These are phyloP conservation scores for Eupithecia dodoneata DNA, from an alignment of 2,888 invertebrate species.

Conservation along the genomic window DNA sequence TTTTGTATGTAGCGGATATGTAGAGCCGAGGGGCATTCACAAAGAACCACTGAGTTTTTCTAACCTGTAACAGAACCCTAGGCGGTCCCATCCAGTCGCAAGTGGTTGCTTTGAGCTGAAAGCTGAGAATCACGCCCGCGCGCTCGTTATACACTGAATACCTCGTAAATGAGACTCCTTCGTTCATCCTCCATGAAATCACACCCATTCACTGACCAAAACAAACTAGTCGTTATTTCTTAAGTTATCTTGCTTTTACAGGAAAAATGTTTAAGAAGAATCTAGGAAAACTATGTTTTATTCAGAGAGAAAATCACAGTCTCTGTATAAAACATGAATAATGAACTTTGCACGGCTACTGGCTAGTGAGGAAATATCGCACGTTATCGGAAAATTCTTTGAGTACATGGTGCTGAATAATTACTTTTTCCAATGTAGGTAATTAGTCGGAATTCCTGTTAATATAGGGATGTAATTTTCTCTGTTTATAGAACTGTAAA, in stretches of 20 bases:
- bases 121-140: constrained; percentile 51
- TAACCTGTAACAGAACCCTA: constrained; percentile 31
- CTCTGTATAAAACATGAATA: constrained; percentile 51
- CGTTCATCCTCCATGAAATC: constrained; percentile 59
- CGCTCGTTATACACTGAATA: constrained; percentile 68
- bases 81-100: constrained; percentile 22
- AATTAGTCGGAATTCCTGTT: not conserved
- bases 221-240: constrained; percentile 46
- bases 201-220: constrained; percentile 56
- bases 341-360: constrained; percentile 44
- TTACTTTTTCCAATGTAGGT: not conserved
- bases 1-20: constrained; percentile 25
- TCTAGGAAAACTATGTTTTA: constrained; percentile 51
- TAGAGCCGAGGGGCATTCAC: constrained; percentile 34
- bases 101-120: constrained; percentile 52
- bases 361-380: constrained; percentile 40
- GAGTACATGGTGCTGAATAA: constrained; percentile 17
- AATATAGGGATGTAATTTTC: not conserved
- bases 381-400: constrained; percentile 33
- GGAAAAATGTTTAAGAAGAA: constrained; percentile 31
- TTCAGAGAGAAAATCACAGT: constrained; percentile 53
- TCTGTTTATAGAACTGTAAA: not conserved
- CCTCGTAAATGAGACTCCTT: constrained; percentile 67
- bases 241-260: constrained; percentile 3
- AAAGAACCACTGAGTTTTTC: constrained; percentile 33